Evolutionary conservation across 2,888 invertebrate genomes (phyloP), one percentile per base, ranked within the genome.

Genomic region (Scelioninae gen. 1): DNA sequence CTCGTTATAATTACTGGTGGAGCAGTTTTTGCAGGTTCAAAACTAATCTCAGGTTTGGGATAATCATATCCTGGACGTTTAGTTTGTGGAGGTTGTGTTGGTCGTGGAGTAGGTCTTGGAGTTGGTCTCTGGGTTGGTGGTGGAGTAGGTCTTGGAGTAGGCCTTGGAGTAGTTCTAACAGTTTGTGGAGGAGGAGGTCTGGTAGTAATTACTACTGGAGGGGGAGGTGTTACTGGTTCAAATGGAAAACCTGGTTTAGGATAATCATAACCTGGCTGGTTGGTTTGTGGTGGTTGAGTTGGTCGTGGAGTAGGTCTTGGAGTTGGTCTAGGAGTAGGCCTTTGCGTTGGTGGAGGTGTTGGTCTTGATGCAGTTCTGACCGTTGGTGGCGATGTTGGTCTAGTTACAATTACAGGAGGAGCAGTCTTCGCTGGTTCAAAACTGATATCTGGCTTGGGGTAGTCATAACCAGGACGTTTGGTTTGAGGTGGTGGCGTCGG

Each of bases 301-400:
- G 79, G 72, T 31, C 43, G 15, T n/a, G 65, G 47, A 23, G 60
- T 45, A 38, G 71, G 63, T 38, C 31, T 56, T 31, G 32, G 23
- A 5, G 62, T 51, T 4, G 65, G 62, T 43, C 76, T 58, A n/a
- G 45, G 85, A 11, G 16, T 87, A 1, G 66, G 65, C n/a, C 62
- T 45, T 47, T 9, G 88, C 0, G 90, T 89, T 10, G 90, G 89
- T 3, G 90, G 88, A 4, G 90, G 80, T 5, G 56, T 29, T 0
- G 72, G 68, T n/a, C 31, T 11, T 31, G 32, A 40, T 29, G 75
- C 56, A n/a, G n/a, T n/a, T n/a, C n/a, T n/a, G n/a, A n/a, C n/a
- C 4, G 58, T 47, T 6, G 75, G 68, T 10, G 43, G 47, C 16
- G 40, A 43, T 11, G 68, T 53, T 43, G 68, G 76, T 32, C 76